Evolutionary conservation across 2,888 invertebrate genomes (phyloP), one percentile per base, ranked within the genome.

Genomic region (Ashinkailepas kermadecensis): DNA sequence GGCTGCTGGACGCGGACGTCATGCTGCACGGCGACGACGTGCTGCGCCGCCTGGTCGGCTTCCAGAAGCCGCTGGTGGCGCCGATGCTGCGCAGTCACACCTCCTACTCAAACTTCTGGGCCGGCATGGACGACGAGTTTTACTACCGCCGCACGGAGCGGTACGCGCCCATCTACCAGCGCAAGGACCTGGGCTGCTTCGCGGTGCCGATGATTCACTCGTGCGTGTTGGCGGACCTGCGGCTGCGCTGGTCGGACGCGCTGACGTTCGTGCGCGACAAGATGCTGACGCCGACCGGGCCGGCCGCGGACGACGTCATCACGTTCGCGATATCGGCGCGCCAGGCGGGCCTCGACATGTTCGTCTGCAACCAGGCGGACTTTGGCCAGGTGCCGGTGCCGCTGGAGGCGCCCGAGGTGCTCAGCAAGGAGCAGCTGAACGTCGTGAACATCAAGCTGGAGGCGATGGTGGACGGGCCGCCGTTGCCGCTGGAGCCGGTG

Each of bases 81-180:
- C 97, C 98, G 0, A 92, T 97, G 92, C 88, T 98, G 59, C 89
- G 92, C 81, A 94, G 96, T 0, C 94, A 95, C 83, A 94, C 94
- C 21, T 88, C 94, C 65, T 98, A 97, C 87, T 95, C 96, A 25
- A 99, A 99, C 88, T 99, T 95, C 88, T 99, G 98, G 98, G 94
- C 94, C 85, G 97, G 94, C 8, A 96, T 98, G 94, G 92, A 93
- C 0, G 89, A 91, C 0, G 91, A 93, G 83, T 96, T 93, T 86
- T 94, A 97, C 87, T 95, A 95, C 86, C 88, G 90, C 84, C 90
- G 97, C 85, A 94, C 95, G 0, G 93, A 94, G 10, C 92, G 94
- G 78, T 99, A 98, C 87, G 91, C 93, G 85, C 91, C 92, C 2
- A 94, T 97, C 81, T 89, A 95, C 78, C 90, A 92, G 83, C 88